Conservation (phyloP, 2,113 vertebrate genomes). For the Prolemur simus region DNA sequence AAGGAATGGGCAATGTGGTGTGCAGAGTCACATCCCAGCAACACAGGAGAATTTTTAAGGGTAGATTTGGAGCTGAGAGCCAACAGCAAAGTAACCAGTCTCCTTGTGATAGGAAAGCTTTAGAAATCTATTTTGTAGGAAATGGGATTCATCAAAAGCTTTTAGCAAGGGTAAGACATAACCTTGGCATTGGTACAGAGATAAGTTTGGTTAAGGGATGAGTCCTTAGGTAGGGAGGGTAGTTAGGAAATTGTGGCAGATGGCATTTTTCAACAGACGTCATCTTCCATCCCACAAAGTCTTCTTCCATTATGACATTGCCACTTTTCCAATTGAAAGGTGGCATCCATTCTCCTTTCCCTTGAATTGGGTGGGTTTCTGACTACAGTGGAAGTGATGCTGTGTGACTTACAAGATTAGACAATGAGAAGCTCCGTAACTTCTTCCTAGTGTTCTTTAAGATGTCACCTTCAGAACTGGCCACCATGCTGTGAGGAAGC, state of each 20-base stretch:
- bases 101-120: background rate
- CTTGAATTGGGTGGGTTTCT: background rate
- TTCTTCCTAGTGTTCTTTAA: background rate
- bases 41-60: background rate
- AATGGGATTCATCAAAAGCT: background rate
- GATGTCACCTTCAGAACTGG: background rate
- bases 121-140: background rate
- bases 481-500: background rate
- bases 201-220: background rate
- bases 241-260: background rate
- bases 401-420: background rate
- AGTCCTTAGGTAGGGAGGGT: background rate
- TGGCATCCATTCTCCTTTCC: background rate
- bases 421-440: no score
- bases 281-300: no score
- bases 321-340: background rate
- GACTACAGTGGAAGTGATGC: background rate
- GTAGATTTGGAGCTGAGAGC: background rate
- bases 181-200: background rate
- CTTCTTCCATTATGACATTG: background rate
- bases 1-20: no score
- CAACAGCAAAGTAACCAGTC: background rate
- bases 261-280: background rate
- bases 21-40: background rate
- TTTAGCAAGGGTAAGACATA: background rate